Conservation (phyloP, 2,797 vertebrate species). For the Tarsius wallacei region DNA sequence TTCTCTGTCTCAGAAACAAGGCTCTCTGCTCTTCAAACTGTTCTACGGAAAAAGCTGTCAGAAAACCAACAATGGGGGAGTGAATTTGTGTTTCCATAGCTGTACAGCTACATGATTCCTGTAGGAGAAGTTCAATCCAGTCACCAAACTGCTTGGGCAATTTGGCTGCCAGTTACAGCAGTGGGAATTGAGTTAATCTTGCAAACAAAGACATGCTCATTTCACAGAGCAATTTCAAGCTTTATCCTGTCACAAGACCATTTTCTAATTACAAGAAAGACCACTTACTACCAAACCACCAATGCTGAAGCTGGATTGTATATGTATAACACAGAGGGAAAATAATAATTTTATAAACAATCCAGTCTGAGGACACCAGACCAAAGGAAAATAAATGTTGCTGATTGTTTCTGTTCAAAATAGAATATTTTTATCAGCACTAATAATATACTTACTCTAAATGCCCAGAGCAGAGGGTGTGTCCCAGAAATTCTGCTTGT, state of each 20-base stretch:
- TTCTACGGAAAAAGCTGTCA: conserved; percentile 89
- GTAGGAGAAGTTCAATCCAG: conserved; percentile 73
- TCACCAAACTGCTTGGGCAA: conserved; percentile 42
- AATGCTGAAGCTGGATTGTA: neutral
- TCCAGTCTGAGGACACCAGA: neutral
- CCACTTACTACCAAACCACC: neutral
- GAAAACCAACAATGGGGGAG: conserved; percentile 84
- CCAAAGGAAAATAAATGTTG: neutral
- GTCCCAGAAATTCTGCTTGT: neutral
- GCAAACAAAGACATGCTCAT: conserved; percentile 70
- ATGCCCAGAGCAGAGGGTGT: neutral
- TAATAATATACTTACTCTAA: neutral
- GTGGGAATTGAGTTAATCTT: conserved; percentile 59
- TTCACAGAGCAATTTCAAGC: conserved; percentile 69
- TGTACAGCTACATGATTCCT: conserved; percentile 76
- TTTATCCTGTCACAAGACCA: conserved; percentile 44
- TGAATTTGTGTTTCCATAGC: conserved; percentile 81
- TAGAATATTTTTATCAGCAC: neutral
- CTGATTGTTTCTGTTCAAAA: neutral
- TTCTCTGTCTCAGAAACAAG: conserved; percentile 89
- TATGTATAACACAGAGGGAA: neutral
- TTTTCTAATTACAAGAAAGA: conserved; percentile 70
- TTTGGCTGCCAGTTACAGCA: neutral
- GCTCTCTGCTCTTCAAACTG: conserved; percentile 89
- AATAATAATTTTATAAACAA: conserved; percentile 38